phyloP scores from a whole-genome alignment of 92 coral and sea anemone genomes.

The Palythoa grandiflora region DNA sequence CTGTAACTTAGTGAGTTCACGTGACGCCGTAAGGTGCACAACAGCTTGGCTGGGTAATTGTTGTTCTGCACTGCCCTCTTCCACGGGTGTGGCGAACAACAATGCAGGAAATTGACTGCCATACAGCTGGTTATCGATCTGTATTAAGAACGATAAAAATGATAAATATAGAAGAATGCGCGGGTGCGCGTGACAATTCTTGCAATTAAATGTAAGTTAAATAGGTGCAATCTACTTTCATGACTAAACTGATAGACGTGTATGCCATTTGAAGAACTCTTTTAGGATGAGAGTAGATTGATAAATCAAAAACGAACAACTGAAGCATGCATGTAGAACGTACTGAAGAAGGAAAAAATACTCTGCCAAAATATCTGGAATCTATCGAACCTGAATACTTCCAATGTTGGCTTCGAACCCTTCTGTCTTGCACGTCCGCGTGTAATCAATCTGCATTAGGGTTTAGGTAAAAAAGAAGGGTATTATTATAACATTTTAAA shows the following conservation, averaged over 20 bases:
- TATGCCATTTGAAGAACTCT: too few species aligned
- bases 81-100: conserved; percentile 85
- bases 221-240: too few species aligned
- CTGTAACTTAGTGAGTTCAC: conserved; percentile 86
- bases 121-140: conserved; percentile 67
- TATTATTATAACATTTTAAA: too few species aligned
- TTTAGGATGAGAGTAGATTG: too few species aligned
- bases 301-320: background rate
- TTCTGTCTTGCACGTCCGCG: conserved; percentile 76
- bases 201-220: too few species aligned
- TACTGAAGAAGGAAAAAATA: background rate
- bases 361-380: background rate
- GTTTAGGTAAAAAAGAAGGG: background rate
- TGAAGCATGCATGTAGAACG: background rate
- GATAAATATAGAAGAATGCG: too few species aligned
- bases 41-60: conserved; percentile 66
- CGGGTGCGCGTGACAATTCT: too few species aligned
- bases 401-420: conserved; percentile 90
- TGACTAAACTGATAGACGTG: too few species aligned
- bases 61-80: conserved; percentile 86
- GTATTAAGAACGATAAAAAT: too few species aligned
- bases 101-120: conserved; percentile 85
- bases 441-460: conserved; percentile 80
- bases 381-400: conserved; percentile 83
- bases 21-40: conserved; percentile 78